Base-by-base conservation (phyloP, 2,888 invertebrate species). In the Lasioglossum malachurum region DNA sequence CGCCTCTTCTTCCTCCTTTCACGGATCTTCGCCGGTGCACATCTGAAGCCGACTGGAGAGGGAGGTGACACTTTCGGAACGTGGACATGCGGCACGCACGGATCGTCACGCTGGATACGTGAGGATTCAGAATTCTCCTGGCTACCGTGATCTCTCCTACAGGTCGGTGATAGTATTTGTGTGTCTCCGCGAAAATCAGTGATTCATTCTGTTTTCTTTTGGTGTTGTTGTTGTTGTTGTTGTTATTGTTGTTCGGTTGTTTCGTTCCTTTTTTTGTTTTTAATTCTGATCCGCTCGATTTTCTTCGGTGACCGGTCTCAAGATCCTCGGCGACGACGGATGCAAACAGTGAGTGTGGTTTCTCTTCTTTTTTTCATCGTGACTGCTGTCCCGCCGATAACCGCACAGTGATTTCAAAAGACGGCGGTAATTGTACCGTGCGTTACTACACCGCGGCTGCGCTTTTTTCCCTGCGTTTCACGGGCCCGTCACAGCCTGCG, bases 11-110 rank as follows among this genome's bases (percentile, higher is more conserved):
- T 90, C 91, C 88, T 91, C 91, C 91, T 91, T 91, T 91, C 90
- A 90, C 91, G 91, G 89, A 91, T 91, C 91, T 89, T 89, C 90
- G 87, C 90, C 90, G 90, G 83, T 86, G 83, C 89, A 90, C 87
- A 81, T 89, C 80, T 75, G 72, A 84, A 83, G 82, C 82, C 74
- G 78, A 78, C 80, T 73, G 77, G 87, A 85, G 90, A 86, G 90
- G 91, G 88, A 90, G 90, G 90, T 89, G 91, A 90, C 91, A 91
- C 90, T 91, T 91, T 91, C 88, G 89, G 90, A 84, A 82, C 89
- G 89, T 89, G 89, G 90, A 91, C 91, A 90, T 83, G 90, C 91
- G 91, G 90, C 91, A 87, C 88, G 87, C 88, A 91, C 91, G 90
- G 89, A 91, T 91, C 86, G 88, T 88, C 89, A 88, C 88, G 89